These are phyloP conservation scores for Aleiodes testaceus DNA, from an alignment of 2,888 invertebrate species.

Conservation along the genomic window DNA sequence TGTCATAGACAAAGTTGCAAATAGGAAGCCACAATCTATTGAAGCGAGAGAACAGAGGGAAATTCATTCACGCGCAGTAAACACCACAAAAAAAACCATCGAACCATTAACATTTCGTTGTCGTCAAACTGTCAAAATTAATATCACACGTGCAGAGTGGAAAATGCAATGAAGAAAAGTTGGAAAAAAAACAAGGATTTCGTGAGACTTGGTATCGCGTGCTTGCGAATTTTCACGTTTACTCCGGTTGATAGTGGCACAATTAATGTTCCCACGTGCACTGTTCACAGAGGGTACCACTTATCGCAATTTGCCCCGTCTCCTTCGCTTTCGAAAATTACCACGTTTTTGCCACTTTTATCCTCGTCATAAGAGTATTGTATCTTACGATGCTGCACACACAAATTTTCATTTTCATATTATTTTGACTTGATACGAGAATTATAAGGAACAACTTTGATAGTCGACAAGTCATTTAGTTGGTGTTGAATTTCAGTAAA, in stretches of 20 bases:
- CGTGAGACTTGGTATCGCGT: slow-evolving; percentile 18
- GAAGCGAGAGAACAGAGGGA: slow-evolving; percentile 20
- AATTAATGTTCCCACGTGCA: slow-evolving; percentile 46
- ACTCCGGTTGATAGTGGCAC: slow-evolving; percentile 39
- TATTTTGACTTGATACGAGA: neutral
- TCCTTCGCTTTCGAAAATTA: slow-evolving; percentile 36
- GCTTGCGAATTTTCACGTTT: slow-evolving; percentile 36
- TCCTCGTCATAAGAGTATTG: slow-evolving; percentile 36
- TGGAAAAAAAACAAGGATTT: neutral
- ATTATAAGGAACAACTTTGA: neutral
- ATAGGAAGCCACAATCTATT: slow-evolving; percentile 37
- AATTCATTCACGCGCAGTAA: slow-evolving; percentile 36
- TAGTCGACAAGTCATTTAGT: slow-evolving; percentile 14
- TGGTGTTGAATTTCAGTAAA: slow-evolving; percentile 47
- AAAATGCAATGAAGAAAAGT: too few species aligned
- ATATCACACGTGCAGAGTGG: neutral
- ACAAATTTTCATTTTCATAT: slow-evolving; percentile 8
- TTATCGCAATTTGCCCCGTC: slow-evolving; percentile 43
- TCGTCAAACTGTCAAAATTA: neutral
- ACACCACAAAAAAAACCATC: slow-evolving; percentile 2
- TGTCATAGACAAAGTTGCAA: slow-evolving; percentile 35
- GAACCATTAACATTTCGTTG: too few species aligned
- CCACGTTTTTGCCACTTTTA: slow-evolving; percentile 43
- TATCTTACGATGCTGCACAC: slow-evolving; percentile 47
- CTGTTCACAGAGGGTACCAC: slow-evolving; percentile 39